Evolutionary conservation across 2,888 invertebrate genomes (phyloP).

Genomic region (Chymomyza fuscimana): DNA sequence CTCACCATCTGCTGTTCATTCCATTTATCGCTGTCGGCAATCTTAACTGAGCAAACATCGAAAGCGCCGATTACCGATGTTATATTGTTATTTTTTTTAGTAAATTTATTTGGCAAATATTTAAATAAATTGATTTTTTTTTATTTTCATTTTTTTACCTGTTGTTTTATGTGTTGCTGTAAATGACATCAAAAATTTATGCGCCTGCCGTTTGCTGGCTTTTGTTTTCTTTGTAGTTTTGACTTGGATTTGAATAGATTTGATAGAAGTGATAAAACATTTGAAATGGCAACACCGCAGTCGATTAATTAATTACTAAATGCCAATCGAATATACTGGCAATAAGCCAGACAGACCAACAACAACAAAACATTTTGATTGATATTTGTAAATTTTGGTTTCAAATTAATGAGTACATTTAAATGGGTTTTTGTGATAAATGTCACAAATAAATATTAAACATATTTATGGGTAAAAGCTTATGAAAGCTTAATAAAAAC

Average conservation of each 20-base stretch:
- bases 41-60: not conserved
- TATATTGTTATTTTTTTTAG: not conserved
- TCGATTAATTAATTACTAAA: constrained; percentile 71
- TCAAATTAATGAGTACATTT: constrained; percentile 53
- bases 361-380: constrained; percentile 49
- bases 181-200: constrained; percentile 53
- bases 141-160: not conserved
- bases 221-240: constrained; percentile 35
- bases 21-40: constrained; percentile 65
- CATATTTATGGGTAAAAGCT: not conserved
- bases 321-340: constrained; percentile 63
- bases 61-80: not conserved
- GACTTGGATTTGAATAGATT: constrained; percentile 59
- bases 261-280: constrained; percentile 66
- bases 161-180: not conserved
- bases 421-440: not conserved
- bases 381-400: constrained; percentile 44
- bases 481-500: not conserved
- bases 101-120: constrained; percentile 59
- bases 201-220: constrained; percentile 39
- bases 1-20: constrained; percentile 68
- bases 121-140: constrained; percentile 57
- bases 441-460: not conserved
- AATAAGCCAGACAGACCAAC: constrained; percentile 21
- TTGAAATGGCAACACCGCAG: constrained; percentile 63